phyloP scores from a whole-genome alignment of 2,113 vertebrate genomes.

The Indicator indicator region DNA sequence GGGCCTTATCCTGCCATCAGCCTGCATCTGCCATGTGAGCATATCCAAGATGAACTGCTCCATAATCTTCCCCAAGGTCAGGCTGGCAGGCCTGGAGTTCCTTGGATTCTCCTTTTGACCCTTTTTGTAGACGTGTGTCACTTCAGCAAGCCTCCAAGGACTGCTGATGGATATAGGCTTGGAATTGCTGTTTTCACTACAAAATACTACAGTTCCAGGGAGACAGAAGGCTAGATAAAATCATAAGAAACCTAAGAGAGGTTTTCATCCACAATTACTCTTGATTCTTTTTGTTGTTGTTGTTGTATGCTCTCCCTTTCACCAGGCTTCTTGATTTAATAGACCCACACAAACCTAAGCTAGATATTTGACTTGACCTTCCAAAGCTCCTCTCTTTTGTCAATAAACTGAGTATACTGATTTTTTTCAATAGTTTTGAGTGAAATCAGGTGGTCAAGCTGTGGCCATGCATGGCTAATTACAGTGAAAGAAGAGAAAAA shows the following conservation, averaged over 20 bases:
- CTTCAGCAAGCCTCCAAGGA: too few species aligned
- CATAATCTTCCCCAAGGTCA: too few species aligned
- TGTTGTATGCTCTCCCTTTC: not conserved
- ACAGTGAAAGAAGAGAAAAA: not conserved
- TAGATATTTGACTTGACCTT: not conserved
- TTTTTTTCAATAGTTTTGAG: not conserved
- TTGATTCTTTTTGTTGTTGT: not conserved
- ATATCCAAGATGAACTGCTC: too few species aligned
- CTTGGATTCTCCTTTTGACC: too few species aligned
- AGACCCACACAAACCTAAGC: not conserved
- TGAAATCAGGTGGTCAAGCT: not conserved
- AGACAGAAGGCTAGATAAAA: not conserved
- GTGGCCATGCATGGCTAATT: not conserved
- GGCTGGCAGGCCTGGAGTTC: too few species aligned
- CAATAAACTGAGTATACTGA: not conserved
- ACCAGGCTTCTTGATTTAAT: not conserved
- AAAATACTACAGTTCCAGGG: not conserved
- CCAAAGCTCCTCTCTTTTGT: not conserved
- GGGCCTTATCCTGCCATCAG: not conserved
- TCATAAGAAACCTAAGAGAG: not conserved
- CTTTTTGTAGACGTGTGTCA: too few species aligned
- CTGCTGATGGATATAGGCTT: not conserved
- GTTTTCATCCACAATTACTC: not conserved
- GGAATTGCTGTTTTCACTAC: not conserved
- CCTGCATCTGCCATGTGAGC: too few species aligned